Percentiles rank a stretch among this genome's conserved stretches.
These are phyloP conservation scores for Sinhomidia bicolor DNA, from an alignment of 2,888 invertebrate genomes.

Conservation along the genomic window DNA sequence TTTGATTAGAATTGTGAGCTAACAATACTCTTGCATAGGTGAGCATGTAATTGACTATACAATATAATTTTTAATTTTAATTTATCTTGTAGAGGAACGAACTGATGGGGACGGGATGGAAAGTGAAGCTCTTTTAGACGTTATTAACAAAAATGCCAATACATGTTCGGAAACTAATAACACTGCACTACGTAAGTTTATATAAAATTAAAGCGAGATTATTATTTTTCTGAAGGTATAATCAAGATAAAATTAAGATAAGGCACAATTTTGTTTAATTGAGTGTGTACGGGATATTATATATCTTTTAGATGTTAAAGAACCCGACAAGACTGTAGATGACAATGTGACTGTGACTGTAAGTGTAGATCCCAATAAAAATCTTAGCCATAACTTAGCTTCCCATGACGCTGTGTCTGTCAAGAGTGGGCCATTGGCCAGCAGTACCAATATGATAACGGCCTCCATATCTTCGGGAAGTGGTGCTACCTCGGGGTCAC, in stretches of 20 bases:
- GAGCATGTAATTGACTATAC: too few species aligned
- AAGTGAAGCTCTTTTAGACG: slow-evolving; percentile 55
- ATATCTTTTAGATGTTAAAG: neutral
- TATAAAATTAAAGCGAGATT: neutral
- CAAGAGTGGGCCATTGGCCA: too few species aligned
- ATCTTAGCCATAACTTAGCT: neutral
- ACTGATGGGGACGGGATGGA: slow-evolving; percentile 80
- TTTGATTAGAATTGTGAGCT: neutral
- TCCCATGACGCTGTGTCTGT: too few species aligned
- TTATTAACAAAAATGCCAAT: slow-evolving; percentile 2
- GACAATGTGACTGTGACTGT: neutral
- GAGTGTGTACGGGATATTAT: too few species aligned
- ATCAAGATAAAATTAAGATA: too few species aligned
- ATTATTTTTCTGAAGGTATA: too few species aligned
- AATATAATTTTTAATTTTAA: neutral
- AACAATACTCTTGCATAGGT: too few species aligned
- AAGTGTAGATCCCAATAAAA: neutral
- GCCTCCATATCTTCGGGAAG: too few species aligned
- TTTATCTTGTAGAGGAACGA: slow-evolving; percentile 59
- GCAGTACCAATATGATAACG: too few species aligned
- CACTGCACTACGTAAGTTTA: neutral
- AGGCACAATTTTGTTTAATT: too few species aligned
- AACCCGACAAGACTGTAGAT: slow-evolving; percentile 17
- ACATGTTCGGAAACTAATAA: neutral
- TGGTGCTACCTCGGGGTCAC: too few species aligned